A percentile compares a stretch with the other conserved stretches of the same genome.
phyloP scores from a whole-genome alignment of 1,140 invertebrate genomes.

The Mamestra configurata region DNA sequence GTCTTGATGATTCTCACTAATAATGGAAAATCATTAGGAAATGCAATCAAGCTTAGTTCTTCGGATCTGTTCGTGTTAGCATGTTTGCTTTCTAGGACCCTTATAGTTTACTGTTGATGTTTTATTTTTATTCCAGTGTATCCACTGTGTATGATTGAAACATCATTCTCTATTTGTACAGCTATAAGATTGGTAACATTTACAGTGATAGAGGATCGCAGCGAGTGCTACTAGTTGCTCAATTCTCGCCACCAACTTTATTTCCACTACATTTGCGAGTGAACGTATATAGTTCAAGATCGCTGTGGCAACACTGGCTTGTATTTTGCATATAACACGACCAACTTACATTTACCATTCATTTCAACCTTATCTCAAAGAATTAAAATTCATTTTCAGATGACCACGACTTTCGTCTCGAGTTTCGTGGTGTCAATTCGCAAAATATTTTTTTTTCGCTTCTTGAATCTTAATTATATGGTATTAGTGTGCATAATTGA shows the following conservation, averaged over 20 bases:
- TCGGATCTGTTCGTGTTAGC: too few relatives aligned
- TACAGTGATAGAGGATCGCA: slow-evolving; percentile 31
- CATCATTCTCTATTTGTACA: not conserved
- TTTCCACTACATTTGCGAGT: slow-evolving; percentile 63
- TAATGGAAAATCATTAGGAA: too few relatives aligned
- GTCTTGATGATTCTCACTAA: too few relatives aligned
- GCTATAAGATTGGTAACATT: slow-evolving; percentile 17
- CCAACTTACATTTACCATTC: not conserved
- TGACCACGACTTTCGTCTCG: not conserved
- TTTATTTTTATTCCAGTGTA: not conserved
- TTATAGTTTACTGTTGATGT: not conserved
- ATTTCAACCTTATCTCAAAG: slow-evolving; percentile 33
- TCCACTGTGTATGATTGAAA: not conserved
- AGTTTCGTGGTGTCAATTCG: slow-evolving; percentile 40
- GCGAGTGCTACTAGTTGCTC: slow-evolving; percentile 49
- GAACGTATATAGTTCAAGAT: slow-evolving; percentile 65
- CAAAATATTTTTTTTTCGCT: slow-evolving; percentile 36
- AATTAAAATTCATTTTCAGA: slow-evolving; percentile 8
- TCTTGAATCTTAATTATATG: slow-evolving; percentile 51
- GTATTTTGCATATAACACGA: slow-evolving; percentile 59
- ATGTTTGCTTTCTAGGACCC: not conserved
- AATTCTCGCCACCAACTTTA: slow-evolving; percentile 52
- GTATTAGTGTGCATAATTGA: slow-evolving; percentile 52
- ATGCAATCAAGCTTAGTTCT: too few relatives aligned
- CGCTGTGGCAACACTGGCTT: slow-evolving; percentile 57